phyloP scores from a whole-genome alignment of 2,888 invertebrate genomes.

The Anodontia alba region DNA sequence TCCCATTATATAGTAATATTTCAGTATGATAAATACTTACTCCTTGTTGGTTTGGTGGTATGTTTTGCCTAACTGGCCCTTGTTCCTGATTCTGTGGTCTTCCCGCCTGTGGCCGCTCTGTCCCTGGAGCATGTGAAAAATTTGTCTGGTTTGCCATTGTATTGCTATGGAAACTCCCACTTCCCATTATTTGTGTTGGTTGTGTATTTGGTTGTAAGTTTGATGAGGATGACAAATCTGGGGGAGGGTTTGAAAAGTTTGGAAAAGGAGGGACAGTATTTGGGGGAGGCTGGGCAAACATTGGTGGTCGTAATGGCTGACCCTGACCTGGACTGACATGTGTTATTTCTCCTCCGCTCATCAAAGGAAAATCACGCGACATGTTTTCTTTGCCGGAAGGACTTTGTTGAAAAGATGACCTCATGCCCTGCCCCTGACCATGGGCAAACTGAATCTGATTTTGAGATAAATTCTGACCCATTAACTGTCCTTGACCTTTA shows the following conservation, averaged over 20 bases:
- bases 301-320: constrained; percentile 33
- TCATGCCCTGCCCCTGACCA: constrained; percentile 30
- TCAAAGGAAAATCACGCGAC: constrained; percentile 2
- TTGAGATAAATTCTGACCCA: constrained; percentile 32
- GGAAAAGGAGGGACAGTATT: constrained; percentile 50
- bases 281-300: constrained; percentile 61
- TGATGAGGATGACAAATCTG: constrained; percentile 22
- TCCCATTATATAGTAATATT: too few relatives aligned
- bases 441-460: constrained; percentile 28
- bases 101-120: constrained; percentile 46
- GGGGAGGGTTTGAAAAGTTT: constrained; percentile 41
- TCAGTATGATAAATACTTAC: constrained; percentile 22
- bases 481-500: background rate
- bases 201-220: constrained; percentile 21
- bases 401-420: constrained; percentile 21
- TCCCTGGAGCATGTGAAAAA: constrained; percentile 64
- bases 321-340: constrained; percentile 9
- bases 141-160: constrained; percentile 33
- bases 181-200: background rate
- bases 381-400: constrained; percentile 27
- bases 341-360: background rate
- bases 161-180: background rate
- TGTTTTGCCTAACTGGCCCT: constrained; percentile 5
- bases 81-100: constrained; percentile 23
- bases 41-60: constrained; percentile 24